phyloP scores from a whole-genome alignment of 2,888 invertebrate species.

The Biston betularia region DNA sequence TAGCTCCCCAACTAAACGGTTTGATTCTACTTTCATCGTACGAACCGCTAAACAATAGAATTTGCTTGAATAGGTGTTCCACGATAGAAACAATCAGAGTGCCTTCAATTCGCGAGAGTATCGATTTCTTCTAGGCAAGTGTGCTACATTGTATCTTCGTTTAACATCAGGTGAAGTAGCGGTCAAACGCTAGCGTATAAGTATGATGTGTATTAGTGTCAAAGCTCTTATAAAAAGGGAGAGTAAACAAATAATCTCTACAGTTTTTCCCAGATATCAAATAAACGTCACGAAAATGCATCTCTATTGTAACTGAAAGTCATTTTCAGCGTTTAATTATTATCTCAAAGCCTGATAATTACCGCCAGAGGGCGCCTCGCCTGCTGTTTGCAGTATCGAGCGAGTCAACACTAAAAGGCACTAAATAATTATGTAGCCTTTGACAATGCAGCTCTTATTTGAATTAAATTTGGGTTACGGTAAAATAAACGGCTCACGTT shows the following conservation, averaged over 20 bases:
- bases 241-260: too few relatives aligned
- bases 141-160: too few relatives aligned
- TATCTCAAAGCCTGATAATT: conserved; percentile 14
- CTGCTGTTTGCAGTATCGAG: conserved; percentile 15
- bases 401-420: conserved; percentile 2
- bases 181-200: too few relatives aligned
- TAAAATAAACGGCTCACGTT: neutral
- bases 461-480: neutral
- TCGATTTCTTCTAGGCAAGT: too few relatives aligned
- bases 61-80: too few relatives aligned
- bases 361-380: conserved; percentile 4
- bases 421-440: conserved; percentile 7
- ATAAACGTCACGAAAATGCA: too few relatives aligned
- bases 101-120: too few relatives aligned
- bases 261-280: neutral
- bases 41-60: too few relatives aligned
- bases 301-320: conserved; percentile 1
- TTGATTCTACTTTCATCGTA: neutral
- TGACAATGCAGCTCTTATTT: neutral
- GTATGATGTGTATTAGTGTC: too few relatives aligned
- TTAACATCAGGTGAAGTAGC: too few relatives aligned
- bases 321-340: conserved; percentile 9
- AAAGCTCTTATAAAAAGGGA: too few relatives aligned
- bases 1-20: neutral
- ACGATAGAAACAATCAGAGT: too few relatives aligned